Base-by-base conservation (phyloP, 1,140 invertebrate species). In the Drosophila kepulauana region DNA sequence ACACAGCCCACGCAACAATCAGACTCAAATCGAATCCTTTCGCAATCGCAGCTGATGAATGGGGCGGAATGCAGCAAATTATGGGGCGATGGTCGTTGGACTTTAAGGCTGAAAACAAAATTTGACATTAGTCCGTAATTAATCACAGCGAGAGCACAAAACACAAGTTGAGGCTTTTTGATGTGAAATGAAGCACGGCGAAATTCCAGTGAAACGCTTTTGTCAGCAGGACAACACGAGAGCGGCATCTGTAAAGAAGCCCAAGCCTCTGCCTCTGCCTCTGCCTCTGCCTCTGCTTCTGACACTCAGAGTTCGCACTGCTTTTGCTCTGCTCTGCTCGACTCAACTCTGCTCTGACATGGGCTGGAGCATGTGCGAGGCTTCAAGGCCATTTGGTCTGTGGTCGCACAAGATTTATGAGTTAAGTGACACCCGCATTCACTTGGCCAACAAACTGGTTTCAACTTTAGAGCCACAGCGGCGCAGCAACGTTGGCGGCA, bases 391-490 rank as follows among this genome's bases (percentile, higher is more conserved):
- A 82, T 73, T 71, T 20, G 63, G 49, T 25, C 33, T 52, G 38
- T 38, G 63, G 58, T 66, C 58, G 58, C 54, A 51, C 20, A 76
- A 85, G 85, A 89, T 89, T 89, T 89, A 89, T 89, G 85, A 73
- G 75, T 64, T 51, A 65, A 81, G 81, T 81, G 86, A 81, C 85
- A 87, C 79, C 79, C 79, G 79, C 79, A 75, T 81, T 79, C 64
- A 81, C 76, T 71, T 81, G 70, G 76, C 51, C 52, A 63, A 69
- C 65, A 89, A 89, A 89, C 85, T 78, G 75, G 85, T 89, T 89
- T 89, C 62, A 49, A 65, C 58, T 59, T 48, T 20, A 56, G 64
- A 75, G 41, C 38, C 20, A 62, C 16, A 30, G 13, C 49, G 6
- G 41, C 49, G n/a, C 28, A 16, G 13, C 68, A 46, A 52, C 51